Base-by-base conservation (phyloP, 2,888 invertebrate genomes). In the Acrobasis consociella region DNA sequence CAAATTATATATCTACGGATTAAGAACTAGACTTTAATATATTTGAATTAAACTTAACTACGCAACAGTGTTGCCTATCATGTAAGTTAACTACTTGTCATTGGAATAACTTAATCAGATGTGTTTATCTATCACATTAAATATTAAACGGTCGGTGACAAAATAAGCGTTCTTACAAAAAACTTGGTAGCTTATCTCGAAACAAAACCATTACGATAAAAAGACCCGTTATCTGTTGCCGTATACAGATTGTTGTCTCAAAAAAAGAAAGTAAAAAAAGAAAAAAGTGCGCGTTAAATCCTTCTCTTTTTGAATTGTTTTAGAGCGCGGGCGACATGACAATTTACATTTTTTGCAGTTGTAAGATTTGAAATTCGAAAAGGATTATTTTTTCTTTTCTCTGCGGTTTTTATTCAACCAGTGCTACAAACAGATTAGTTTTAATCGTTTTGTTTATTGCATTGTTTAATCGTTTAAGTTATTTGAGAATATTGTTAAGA, bases 201-300 rank as follows among this genome's bases (percentile, higher is more conserved):
- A 80, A 85, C 84, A 83, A 70, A 70, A 68, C 76, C 76, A 84
- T 87, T 86, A 81, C 80, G 87, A 87, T 87, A 85, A 86, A 31
- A 75, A 66, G 65, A 69, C 62, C 75, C 73, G 77, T 78, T 82
- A 82, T 81, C 82, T 74, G 15, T 50, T 61, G 62, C 66, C 65
- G 65, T 64, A 72, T 69, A 70, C 66, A 68, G 60, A 69, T 71
- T 71, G 69, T 72, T 73, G 76, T 74, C 62, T 69, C 73, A 66
- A 73, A 76, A 79, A 80, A 77, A 72, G 71, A 71, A 74, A 73
- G 61, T 64, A 49, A 66, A 74, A 64, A 71, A 66, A 74, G 64
- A 70, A 65, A 70, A 72, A 72, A 39, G 15, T 5, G n/a, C 31
- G 38, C 55, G 38, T 55, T 39, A 38, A 55, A 55, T 55, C 13